Percentiles rank a stretch among this genome's conserved stretches.
Evolutionary conservation across 2,113 vertebrate genomes (phyloP).

Genomic region (Rhegmatorhina hoffmannsi): DNA sequence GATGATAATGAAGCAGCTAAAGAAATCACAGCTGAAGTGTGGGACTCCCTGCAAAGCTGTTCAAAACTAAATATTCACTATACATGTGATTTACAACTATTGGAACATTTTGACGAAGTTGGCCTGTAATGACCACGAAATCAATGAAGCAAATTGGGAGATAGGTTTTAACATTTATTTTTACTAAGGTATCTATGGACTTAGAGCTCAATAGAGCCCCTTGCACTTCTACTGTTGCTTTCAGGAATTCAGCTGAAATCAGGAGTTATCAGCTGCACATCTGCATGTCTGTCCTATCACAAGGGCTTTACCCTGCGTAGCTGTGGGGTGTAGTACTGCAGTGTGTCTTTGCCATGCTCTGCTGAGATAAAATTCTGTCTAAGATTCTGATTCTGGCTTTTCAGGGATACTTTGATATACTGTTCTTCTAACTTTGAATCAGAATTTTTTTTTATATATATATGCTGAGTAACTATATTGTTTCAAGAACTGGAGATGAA

Average conservation of each 20-base stretch:
- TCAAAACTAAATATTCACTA: background rate
- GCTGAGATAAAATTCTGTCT: background rate
- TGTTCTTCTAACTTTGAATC: background rate
- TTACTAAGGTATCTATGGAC: background rate
- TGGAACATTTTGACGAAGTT: background rate
- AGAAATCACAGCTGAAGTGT: background rate
- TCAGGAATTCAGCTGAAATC: background rate
- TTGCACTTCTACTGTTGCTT: background rate
- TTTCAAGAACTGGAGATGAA: background rate
- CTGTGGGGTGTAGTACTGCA: background rate
- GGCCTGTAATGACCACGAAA: background rate
- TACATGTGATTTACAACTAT: background rate
- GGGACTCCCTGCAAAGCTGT: background rate
- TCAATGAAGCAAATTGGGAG: background rate
- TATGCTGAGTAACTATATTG: background rate
- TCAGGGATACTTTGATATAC: background rate
- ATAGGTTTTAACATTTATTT: background rate
- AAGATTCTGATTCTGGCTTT: background rate
- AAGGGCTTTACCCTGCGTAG: background rate
- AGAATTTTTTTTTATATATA: background rate
- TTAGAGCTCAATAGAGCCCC: background rate
- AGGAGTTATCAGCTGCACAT: background rate
- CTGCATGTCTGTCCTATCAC: background rate
- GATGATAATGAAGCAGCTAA: background rate
- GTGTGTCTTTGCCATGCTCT: background rate